Percentiles rank a stretch among this genome's conserved stretches.
Conservation (phyloP, 2,113 vertebrate genomes). For the Macrotus californicus region DNA sequence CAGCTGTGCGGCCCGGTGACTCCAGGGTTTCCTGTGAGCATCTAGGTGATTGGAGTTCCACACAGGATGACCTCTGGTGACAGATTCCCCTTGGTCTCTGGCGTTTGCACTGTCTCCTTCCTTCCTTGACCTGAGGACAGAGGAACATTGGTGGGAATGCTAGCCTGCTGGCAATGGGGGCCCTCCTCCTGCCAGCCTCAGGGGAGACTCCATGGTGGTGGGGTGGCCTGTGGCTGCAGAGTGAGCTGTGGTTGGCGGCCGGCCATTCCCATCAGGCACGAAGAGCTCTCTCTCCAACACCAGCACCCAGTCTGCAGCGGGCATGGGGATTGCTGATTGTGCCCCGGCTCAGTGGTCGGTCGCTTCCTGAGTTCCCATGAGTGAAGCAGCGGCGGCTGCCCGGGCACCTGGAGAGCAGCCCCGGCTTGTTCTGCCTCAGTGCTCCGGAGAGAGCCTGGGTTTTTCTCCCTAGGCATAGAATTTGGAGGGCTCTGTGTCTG, state of each 20-base stretch:
- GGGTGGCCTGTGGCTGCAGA: not conserved
- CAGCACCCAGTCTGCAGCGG: not conserved
- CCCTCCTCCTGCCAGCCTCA: not conserved
- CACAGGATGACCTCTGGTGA: not conserved
- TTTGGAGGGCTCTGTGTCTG: not conserved
- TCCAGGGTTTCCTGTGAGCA: not conserved
- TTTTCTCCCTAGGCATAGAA: not conserved
- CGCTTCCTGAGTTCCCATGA: accelerated
- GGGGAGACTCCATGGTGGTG: not conserved
- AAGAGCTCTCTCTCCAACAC: not conserved
- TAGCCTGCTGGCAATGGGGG: not conserved
- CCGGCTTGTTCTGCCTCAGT: too few species aligned
- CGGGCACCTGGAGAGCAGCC: too few species aligned
- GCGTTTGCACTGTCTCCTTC: not conserved
- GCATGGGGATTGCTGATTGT: accelerated
- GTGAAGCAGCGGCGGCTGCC: not conserved
- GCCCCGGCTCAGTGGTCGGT: not conserved
- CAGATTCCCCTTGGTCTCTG: not conserved
- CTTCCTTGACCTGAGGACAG: not conserved
- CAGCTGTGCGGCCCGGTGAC: too few species aligned
- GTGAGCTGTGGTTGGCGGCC: not conserved
- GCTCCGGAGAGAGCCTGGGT: too few species aligned
- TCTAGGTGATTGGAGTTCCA: not conserved
- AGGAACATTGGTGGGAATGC: not conserved
- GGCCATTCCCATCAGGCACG: not conserved